Evolutionary conservation across 1,140 invertebrate species (phyloP), one percentile per base, ranked within the genome.

Genomic region (Macrosteles quadrilineatus): DNA sequence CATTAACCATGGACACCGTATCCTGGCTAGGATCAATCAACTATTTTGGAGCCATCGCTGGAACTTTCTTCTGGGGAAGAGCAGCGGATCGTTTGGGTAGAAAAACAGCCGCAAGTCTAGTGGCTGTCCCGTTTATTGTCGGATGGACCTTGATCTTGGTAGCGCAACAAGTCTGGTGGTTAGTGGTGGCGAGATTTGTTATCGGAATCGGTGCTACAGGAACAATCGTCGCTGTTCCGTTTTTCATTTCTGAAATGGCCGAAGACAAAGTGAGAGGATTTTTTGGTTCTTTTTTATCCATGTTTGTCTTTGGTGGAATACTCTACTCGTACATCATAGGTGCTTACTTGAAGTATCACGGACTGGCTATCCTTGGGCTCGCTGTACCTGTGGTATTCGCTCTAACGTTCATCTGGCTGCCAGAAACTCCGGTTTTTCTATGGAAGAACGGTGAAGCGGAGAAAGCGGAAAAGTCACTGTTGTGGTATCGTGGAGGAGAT

Each of bases 171-270:
- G 80, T 87, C 0, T 82, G 79, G 63, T 83, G 87, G 80, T 78
- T 92, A 19, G 89, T 90, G 66, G 75, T 87, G 53, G 93, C 90
- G 0, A 84, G 94, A 55, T 86, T 95, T 67, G 81, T 95, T 47
- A 90, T 88, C 64, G 93, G 93, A 23, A 76, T 90, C 14, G 87
- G 82, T 0, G 87, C 90, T 76, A 92, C 93, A 43, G 88, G 91
- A 19, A 87, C 89, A 14, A 92, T 91, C 74, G 91, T 95, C 12
- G 85, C 90, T 23, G 88, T 88, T 0, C 94, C 94, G 0, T 90
- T 94, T 76, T 97, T 95, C 78, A 89, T 96, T 23, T 90, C 91
- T 1, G 94, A 96, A 82, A 91, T 95, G 32, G 90, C 92, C 0
- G 90, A 95, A 76, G 87, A 89, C 0, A 86, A 88, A n/a, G 87